Percentiles rank a stretch among this genome's conserved stretches.
Evolutionary conservation across 2,888 invertebrate species (phyloP).

Genomic region (Gymnoscelis rufifasciata): DNA sequence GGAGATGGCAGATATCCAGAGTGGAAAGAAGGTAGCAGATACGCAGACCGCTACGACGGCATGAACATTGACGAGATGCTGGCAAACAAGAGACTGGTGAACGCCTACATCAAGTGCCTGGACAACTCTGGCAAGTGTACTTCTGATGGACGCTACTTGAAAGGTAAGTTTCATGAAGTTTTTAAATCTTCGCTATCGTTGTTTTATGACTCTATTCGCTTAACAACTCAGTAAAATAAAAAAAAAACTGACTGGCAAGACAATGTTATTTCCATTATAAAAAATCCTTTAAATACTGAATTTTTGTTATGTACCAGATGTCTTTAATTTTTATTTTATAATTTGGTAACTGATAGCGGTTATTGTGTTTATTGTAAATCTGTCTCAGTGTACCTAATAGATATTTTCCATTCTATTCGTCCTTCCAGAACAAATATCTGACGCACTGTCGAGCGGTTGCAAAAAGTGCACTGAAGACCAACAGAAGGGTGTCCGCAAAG

Average conservation of each 20-base stretch:
- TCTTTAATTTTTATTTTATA: too few species aligned
- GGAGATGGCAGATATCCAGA: too few species aligned
- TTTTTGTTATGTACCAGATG: too few species aligned
- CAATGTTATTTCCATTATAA: too few species aligned
- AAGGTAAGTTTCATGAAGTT: slow-evolving; percentile 74
- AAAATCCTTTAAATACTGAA: too few species aligned
- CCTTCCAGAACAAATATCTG: slow-evolving; percentile 57
- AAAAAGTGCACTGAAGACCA: slow-evolving; percentile 56
- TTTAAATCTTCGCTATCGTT: neutral
- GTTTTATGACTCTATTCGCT: too few species aligned
- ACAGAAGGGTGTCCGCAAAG: slow-evolving; percentile 51
- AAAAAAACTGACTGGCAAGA: too few species aligned
- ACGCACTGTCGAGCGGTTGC: slow-evolving; percentile 65
- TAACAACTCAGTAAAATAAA: too few species aligned
- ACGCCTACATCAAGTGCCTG: slow-evolving; percentile 84
- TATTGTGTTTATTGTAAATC: neutral
- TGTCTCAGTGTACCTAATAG: neutral
- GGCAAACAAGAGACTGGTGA: slow-evolving; percentile 81
- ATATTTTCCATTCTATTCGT: neutral
- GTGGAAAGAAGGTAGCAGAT: slow-evolving; percentile 39
- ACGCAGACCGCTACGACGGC: slow-evolving; percentile 84
- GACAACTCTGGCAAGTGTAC: slow-evolving; percentile 82
- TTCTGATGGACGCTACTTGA: slow-evolving; percentile 84
- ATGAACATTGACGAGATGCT: slow-evolving; percentile 85
- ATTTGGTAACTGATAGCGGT: too few species aligned